Percentiles rank a stretch among this genome's conserved stretches.
Evolutionary conservation across 2,888 invertebrate genomes (phyloP).

Genomic region (Trissonchulus latispiculum): DNA sequence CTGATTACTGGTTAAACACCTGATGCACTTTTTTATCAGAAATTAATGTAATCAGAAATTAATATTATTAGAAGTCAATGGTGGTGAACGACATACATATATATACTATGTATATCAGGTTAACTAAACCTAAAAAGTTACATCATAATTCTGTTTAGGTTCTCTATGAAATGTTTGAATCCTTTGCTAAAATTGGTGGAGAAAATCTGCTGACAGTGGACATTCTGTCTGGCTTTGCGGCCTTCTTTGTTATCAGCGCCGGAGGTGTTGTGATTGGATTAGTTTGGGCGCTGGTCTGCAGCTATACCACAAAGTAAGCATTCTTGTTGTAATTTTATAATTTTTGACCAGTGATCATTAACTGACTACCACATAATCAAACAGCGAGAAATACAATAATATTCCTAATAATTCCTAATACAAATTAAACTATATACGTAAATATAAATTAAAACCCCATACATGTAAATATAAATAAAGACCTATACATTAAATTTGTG

Average conservation of each 20-base stretch:
- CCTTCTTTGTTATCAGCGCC: constrained; percentile 23
- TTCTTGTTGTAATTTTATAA: not conserved
- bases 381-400: no score
- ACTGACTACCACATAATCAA: no score
- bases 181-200: constrained; percentile 34
- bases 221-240: constrained; percentile 12
- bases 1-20: no score
- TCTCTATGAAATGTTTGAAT: constrained; percentile 35
- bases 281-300: constrained; percentile 19
- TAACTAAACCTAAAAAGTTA: not conserved
- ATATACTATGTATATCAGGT: no score
- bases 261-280: constrained; percentile 22
- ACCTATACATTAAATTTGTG: no score
- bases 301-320: constrained; percentile 21
- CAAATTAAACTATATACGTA: no score
- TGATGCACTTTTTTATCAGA: no score
- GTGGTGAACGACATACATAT: no score
- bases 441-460: no score
- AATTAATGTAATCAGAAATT: not conserved
- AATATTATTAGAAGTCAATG: not conserved
- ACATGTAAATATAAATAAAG: no score
- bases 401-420: no score
- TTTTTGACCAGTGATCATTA: no score
- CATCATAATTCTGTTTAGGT: constrained; percentile 49
- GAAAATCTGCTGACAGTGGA: constrained; percentile 30